Evolutionary conservation across 2,888 invertebrate genomes (phyloP).

Genomic region (Brachypalpus laphriformis): DNA sequence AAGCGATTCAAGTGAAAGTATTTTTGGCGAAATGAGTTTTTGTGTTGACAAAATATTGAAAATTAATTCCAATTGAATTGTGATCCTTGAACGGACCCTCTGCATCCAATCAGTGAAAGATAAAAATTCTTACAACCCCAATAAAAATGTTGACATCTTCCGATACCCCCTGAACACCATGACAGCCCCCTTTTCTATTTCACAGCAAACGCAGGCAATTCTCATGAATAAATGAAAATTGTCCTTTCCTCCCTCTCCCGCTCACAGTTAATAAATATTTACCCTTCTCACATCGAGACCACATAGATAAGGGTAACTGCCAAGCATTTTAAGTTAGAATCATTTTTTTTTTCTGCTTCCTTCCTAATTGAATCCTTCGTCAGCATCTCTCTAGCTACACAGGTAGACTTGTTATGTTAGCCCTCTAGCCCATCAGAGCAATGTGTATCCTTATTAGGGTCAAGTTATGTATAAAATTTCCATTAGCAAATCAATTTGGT

Average conservation of each 20-base stretch:
- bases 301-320: slow-evolving; percentile 49
- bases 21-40: neutral
- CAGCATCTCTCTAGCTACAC: slow-evolving; percentile 43
- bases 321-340: slow-evolving; percentile 59
- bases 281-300: slow-evolving; percentile 63
- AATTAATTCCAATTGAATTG: slow-evolving; percentile 43
- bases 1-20: slow-evolving; percentile 38
- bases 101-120: slow-evolving; percentile 14
- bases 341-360: slow-evolving; percentile 54
- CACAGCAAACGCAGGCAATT: slow-evolving; percentile 31
- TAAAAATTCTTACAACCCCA: slow-evolving; percentile 31
- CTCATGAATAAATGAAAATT: slow-evolving; percentile 72
- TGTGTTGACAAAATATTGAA: slow-evolving; percentile 32
- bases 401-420: slow-evolving; percentile 21
- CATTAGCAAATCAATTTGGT: slow-evolving; percentile 70
- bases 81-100: slow-evolving; percentile 24
- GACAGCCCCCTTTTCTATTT: slow-evolving; percentile 11
- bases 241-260: slow-evolving; percentile 34
- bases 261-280: slow-evolving; percentile 72
- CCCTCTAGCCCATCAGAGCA: neutral
- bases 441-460: slow-evolving; percentile 63
- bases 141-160: slow-evolving; percentile 34
- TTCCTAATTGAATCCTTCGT: slow-evolving; percentile 72
- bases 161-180: neutral
- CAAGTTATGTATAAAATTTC: slow-evolving; percentile 72